Conservation (phyloP, 2,888 invertebrate species). For the Coelogynopora nodosa region DNA sequence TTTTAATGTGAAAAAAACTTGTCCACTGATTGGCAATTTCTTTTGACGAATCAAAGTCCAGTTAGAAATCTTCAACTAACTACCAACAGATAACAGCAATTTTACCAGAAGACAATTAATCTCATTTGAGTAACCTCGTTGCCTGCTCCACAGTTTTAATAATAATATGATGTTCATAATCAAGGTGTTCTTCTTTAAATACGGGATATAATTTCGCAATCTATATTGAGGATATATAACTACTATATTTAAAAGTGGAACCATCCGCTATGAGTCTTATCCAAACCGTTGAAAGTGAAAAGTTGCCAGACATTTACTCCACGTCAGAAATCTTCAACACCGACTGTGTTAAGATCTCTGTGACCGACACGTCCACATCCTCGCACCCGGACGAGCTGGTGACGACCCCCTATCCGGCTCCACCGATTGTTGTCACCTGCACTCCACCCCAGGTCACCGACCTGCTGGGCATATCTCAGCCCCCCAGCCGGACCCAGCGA, state of each 20-base stretch:
- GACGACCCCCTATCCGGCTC: no score
- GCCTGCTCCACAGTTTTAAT: neutral
- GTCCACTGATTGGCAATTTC: neutral
- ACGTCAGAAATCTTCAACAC: no score
- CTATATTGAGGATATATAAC: no score
- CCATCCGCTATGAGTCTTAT: no score
- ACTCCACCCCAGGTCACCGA: neutral
- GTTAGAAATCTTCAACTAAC: neutral
- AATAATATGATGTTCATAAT: neutral
- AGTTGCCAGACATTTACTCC: no score
- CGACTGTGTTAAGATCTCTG: neutral
- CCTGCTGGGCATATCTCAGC: neutral
- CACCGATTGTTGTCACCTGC: neutral
- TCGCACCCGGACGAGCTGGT: neutral
- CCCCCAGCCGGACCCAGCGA: neutral
- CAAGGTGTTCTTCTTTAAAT: neutral
- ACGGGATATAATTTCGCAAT: no score
- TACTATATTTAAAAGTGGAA: no score
- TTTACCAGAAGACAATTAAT: neutral
- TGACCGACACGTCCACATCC: neutral
- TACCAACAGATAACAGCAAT: neutral
- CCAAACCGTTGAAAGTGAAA: no score
- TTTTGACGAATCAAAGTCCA: neutral
- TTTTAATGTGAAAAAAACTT: no score
- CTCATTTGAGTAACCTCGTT: neutral